phyloP scores from a whole-genome alignment of 2,888 invertebrate species.

The Lithodes maja region DNA sequence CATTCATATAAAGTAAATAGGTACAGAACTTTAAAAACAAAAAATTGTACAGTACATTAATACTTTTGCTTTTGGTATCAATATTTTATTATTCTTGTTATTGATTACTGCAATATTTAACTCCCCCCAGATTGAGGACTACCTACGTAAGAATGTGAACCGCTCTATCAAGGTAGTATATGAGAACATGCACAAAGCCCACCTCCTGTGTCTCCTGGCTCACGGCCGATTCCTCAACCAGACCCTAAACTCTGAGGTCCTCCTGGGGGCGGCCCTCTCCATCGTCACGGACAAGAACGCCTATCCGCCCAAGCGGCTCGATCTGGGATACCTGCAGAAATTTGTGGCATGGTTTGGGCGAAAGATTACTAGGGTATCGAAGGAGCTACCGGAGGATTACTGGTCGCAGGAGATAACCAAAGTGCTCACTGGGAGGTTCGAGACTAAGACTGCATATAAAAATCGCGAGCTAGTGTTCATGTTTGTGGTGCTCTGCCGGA shows the following conservation, averaged over 20 bases:
- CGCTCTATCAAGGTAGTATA: slow-evolving; percentile 50
- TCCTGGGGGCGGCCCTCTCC: slow-evolving; percentile 83
- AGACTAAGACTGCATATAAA: slow-evolving; percentile 77
- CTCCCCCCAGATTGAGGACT: slow-evolving; percentile 63
- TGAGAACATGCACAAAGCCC: slow-evolving; percentile 84
- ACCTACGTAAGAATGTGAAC: slow-evolving; percentile 58
- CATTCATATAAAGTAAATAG: neutral
- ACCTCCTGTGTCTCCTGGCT: slow-evolving; percentile 87
- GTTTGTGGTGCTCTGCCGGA: slow-evolving; percentile 85
- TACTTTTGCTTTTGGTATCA: neutral
- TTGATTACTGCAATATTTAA: neutral
- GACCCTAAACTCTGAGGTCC: slow-evolving; percentile 80
- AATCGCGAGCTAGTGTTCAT: slow-evolving; percentile 84
- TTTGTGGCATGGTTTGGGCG: slow-evolving; percentile 86
- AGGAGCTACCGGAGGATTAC: slow-evolving; percentile 77
- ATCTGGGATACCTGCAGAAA: slow-evolving; percentile 85
- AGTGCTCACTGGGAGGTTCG: slow-evolving; percentile 79
- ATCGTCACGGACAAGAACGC: slow-evolving; percentile 84
- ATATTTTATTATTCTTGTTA: neutral
- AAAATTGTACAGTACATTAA: neutral
- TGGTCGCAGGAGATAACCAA: slow-evolving; percentile 77
- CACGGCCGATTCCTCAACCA: slow-evolving; percentile 83
- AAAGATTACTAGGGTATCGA: slow-evolving; percentile 63
- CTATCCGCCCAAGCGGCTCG: slow-evolving; percentile 84
- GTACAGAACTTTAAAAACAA: neutral